A percentile compares a stretch with the other conserved stretches of the same genome.
Conservation (phyloP, 2,797 vertebrate genomes). For the Cyclopterus lumpus region DNA sequence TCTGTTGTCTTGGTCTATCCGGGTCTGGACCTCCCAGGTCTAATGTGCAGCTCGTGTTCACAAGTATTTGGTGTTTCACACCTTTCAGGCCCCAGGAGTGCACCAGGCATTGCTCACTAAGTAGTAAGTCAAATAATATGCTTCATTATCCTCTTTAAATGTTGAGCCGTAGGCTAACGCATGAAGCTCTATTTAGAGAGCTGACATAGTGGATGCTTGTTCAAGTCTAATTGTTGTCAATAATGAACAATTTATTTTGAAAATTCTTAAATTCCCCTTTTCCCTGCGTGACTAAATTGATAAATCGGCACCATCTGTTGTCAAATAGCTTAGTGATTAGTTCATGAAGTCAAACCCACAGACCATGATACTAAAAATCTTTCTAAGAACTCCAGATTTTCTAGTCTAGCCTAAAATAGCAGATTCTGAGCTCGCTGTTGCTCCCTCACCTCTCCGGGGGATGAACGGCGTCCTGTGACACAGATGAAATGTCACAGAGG, state of each 20-base stretch:
- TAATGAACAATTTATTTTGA: neutral
- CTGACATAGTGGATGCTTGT: neutral
- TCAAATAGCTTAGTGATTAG: neutral
- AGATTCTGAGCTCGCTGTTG: neutral
- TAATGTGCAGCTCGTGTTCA: neutral
- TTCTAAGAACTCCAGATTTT: slow-evolving; percentile 15
- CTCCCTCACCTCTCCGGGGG: slow-evolving; percentile 34
- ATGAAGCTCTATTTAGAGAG: neutral
- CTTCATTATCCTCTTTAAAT: neutral
- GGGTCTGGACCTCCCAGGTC: neutral
- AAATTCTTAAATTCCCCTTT: neutral
- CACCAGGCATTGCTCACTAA: neutral
- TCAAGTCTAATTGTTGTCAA: neutral
- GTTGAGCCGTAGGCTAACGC: neutral
- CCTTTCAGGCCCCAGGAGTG: neutral
- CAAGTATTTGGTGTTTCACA: neutral
- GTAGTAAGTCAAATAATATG: neutral
- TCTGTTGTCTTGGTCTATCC: neutral
- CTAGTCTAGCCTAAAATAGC: slow-evolving; percentile 19
- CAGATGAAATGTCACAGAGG: slow-evolving; percentile 53
- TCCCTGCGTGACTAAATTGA: neutral
- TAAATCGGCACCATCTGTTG: neutral
- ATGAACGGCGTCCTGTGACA: slow-evolving; percentile 46
- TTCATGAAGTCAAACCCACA: neutral
- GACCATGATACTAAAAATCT: neutral